A percentile compares a stretch with the other conserved stretches of the same genome.
phyloP scores from a whole-genome alignment of 2,888 invertebrate species.

The Dione vanillae region DNA sequence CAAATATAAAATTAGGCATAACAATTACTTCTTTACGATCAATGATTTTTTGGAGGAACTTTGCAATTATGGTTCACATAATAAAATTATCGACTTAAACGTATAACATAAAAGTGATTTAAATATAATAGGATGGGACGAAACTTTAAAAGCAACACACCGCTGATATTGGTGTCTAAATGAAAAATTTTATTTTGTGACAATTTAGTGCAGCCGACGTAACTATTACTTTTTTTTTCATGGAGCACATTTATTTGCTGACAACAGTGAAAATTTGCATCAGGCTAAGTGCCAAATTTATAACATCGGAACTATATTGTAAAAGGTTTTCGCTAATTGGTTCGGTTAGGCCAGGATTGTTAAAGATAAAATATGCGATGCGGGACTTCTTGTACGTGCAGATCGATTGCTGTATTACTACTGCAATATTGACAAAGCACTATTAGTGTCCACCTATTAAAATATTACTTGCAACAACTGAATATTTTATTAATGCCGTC shows the following conservation, averaged over 20 bases:
- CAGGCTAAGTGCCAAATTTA: constrained; percentile 84
- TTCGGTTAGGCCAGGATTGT: constrained; percentile 79
- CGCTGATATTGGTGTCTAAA: constrained; percentile 56
- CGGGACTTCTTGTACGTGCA: constrained; percentile 80
- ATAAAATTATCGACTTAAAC: constrained; percentile 20
- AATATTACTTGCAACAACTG: neutral
- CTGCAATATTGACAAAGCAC: constrained; percentile 58
- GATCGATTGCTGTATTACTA: constrained; percentile 78
- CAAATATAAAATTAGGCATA: neutral
- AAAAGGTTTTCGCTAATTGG: constrained; percentile 82
- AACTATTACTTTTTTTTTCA: constrained; percentile 66
- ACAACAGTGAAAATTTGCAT: constrained; percentile 80
- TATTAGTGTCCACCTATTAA: constrained; percentile 29
- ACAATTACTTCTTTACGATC: neutral
- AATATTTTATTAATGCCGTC: constrained; percentile 8
- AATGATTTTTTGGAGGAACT: neutral
- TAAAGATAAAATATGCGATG: constrained; percentile 83
- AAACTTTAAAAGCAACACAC: constrained; percentile 25
- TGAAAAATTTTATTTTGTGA: constrained; percentile 65
- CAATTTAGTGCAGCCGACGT: constrained; percentile 73
- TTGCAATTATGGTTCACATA: constrained; percentile 3
- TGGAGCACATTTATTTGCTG: constrained; percentile 77
- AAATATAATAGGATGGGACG: constrained; percentile 33
- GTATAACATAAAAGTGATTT: constrained; percentile 25
- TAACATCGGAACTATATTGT: constrained; percentile 75